Conservation (phyloP, 2,888 invertebrate species). For the Uloborus plumipes region DNA sequence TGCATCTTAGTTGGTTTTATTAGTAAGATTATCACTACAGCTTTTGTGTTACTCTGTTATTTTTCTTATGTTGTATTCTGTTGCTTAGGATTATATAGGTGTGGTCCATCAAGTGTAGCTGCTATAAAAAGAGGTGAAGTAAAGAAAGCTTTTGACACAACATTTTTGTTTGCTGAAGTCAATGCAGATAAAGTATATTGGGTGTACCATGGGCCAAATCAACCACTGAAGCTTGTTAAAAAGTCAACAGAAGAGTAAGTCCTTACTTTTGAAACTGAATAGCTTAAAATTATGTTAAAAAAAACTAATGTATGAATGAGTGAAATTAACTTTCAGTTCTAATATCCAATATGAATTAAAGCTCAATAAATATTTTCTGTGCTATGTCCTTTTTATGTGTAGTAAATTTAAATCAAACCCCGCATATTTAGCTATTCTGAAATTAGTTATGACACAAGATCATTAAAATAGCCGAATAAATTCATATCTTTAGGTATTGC, state of each 20-base stretch:
- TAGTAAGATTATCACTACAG: not conserved
- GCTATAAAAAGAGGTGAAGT: slow-evolving; percentile 89
- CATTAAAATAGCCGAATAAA: no score
- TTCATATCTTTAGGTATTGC: no score
- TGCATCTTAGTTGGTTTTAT: not conserved
- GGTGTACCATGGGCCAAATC: slow-evolving; percentile 79
- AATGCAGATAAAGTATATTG: slow-evolving; percentile 94
- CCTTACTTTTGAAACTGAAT: no score
- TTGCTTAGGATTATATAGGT: slow-evolving; percentile 77
- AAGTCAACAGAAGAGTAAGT: slow-evolving; percentile 80
- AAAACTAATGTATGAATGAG: no score
- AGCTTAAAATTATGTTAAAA: no score
- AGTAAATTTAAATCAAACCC: no score
- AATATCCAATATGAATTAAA: no score
- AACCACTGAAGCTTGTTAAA: slow-evolving; percentile 82
- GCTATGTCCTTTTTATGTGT: no score
- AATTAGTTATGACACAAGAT: no score
- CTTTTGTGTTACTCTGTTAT: not conserved
- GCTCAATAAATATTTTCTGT: no score
- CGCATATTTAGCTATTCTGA: no score
- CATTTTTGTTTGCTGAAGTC: slow-evolving; percentile 91
- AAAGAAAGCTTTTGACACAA: slow-evolving; percentile 84
- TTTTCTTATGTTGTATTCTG: not conserved
- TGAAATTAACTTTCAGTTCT: no score
- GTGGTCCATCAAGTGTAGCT: slow-evolving; percentile 89